Evolutionary conservation across 2,888 invertebrate species (phyloP).

Genomic region (Drosophila siamana): DNA sequence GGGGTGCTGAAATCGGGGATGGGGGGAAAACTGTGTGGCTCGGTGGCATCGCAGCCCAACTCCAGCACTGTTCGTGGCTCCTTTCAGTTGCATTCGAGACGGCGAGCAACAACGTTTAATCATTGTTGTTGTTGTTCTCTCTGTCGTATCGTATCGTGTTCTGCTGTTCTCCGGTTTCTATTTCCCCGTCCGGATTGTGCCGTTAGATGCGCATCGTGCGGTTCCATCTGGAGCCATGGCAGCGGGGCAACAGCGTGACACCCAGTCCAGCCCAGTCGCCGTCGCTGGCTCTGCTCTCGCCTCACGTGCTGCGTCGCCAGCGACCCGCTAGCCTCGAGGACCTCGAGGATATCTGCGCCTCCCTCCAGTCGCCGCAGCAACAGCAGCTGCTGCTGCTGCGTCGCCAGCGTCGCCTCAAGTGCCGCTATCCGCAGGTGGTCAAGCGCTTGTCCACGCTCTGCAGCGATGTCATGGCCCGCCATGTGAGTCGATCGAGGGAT

Average conservation of each 20-base stretch:
- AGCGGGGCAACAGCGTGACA: slow-evolving; percentile 77
- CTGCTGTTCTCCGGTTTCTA: slow-evolving; percentile 27
- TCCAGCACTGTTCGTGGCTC: slow-evolving; percentile 43
- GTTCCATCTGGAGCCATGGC: slow-evolving; percentile 85
- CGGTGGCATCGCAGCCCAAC: too few species aligned
- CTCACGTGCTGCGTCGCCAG: slow-evolving; percentile 83
- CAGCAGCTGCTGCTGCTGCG: slow-evolving; percentile 67
- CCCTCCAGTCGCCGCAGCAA: slow-evolving; percentile 59
- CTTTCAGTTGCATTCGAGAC: slow-evolving; percentile 80
- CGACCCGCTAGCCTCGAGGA: slow-evolving; percentile 83
- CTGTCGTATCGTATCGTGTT: slow-evolving; percentile 25
- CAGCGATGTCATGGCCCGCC: slow-evolving; percentile 87
- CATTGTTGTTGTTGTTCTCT: slow-evolving; percentile 30
- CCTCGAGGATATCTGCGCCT: slow-evolving; percentile 58
- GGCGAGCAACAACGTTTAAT: slow-evolving; percentile 47
- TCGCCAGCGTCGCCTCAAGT: slow-evolving; percentile 78
- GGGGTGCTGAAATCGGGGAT: too few species aligned
- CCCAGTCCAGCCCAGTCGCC: slow-evolving; percentile 84
- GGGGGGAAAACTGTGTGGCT: slow-evolving; percentile 57
- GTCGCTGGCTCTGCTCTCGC: slow-evolving; percentile 81
- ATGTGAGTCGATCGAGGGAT: slow-evolving; percentile 83
- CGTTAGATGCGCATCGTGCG: slow-evolving; percentile 84
- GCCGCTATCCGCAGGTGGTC: slow-evolving; percentile 85
- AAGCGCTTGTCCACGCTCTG: slow-evolving; percentile 87
- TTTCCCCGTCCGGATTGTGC: slow-evolving; percentile 13